Evolutionary conservation across 2,888 invertebrate species (phyloP), one percentile per base, ranked within the genome.

Genomic region (Acleris sparsana): DNA sequence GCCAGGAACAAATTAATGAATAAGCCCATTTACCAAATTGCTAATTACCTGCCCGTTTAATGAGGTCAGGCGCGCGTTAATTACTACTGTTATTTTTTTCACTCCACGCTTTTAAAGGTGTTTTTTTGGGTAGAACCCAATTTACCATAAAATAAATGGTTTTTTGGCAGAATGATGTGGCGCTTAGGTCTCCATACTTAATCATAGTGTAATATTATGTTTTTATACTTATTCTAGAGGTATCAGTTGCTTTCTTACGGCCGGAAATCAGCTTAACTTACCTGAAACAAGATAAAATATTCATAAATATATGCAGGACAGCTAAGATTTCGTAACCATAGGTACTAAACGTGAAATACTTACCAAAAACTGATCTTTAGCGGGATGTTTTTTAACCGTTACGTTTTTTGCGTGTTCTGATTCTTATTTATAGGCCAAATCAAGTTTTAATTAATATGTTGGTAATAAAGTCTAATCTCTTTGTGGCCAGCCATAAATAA

Each of bases 41-140:
- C 86, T 91, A 89, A 90, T 90, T 89, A 89, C 85, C 83, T 85
- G 85, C 79, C 84, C 83, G 77, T 84, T 87, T 87, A 89, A 90
- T 88, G 86, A 89, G 87, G 86, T 81, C 82, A 75, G 78, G 76
- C 80, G 80, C 77, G 80, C 79, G 17, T 86, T 87, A 88, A 87
- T 89, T 86, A 87, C 81, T 79, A 82, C 87, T 87, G 86, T 87
- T 84, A 87, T 86, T 83, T 83, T 71, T 73, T 70, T 52, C 52
- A 16, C 48, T n/a, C 61, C 16, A 29, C 29, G 44, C 52, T 60
- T 17, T 44, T 13, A 53, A 48, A 58, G 44, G 63, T 20, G 18
- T 22, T 56, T 22, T 56, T 63, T 46, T 17, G 17, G 46, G 46
- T 39, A 39, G 46, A 16, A 46, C 33, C 33, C 0, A 33, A 9